Conservation (phyloP, 1,140 invertebrate genomes). For the Wasmannia auropunctata region DNA sequence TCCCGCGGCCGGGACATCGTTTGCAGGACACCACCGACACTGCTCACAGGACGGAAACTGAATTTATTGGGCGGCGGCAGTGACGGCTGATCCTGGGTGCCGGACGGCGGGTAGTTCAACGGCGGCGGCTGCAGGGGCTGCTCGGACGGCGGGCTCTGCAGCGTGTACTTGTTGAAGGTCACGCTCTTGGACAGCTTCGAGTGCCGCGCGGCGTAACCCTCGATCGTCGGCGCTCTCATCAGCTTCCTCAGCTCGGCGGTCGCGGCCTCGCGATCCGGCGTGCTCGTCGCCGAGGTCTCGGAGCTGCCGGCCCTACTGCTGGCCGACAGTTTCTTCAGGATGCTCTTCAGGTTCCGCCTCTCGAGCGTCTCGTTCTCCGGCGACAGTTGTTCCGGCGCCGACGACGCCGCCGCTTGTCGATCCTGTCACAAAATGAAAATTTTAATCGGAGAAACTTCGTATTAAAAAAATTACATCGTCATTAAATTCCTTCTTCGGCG, state of each 20-base stretch:
- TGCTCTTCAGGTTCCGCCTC: slow-evolving; percentile 92
- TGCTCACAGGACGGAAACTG: slow-evolving; percentile 83
- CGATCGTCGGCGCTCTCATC: slow-evolving; percentile 92
- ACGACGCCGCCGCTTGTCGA: neutral
- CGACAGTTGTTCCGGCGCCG: slow-evolving; percentile 79
- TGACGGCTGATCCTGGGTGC: slow-evolving; percentile 75
- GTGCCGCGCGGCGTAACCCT: slow-evolving; percentile 94
- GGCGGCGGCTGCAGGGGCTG: slow-evolving; percentile 76
- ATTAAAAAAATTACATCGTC: neutral
- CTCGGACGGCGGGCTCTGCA: slow-evolving; percentile 90
- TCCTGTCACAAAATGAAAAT: slow-evolving; percentile 14
- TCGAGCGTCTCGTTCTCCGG: slow-evolving; percentile 95
- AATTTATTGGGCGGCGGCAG: slow-evolving; percentile 83
- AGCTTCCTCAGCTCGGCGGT: slow-evolving; percentile 88
- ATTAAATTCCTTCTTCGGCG: neutral
- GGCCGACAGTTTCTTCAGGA: slow-evolving; percentile 92
- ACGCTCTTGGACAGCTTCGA: slow-evolving; percentile 95
- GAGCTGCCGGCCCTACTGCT: slow-evolving; percentile 85
- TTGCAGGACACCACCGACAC: slow-evolving; percentile 76
- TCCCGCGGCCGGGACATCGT: slow-evolving; percentile 82
- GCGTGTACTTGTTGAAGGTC: slow-evolving; percentile 93
- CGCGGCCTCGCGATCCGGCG: slow-evolving; percentile 81
- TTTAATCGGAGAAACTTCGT: neutral
- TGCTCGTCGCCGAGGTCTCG: slow-evolving; percentile 78
- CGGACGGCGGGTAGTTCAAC: slow-evolving; percentile 68